These are phyloP conservation scores for Nymphalis polychloros DNA, from an alignment of 2,888 invertebrate genomes.

Conservation along the genomic window DNA sequence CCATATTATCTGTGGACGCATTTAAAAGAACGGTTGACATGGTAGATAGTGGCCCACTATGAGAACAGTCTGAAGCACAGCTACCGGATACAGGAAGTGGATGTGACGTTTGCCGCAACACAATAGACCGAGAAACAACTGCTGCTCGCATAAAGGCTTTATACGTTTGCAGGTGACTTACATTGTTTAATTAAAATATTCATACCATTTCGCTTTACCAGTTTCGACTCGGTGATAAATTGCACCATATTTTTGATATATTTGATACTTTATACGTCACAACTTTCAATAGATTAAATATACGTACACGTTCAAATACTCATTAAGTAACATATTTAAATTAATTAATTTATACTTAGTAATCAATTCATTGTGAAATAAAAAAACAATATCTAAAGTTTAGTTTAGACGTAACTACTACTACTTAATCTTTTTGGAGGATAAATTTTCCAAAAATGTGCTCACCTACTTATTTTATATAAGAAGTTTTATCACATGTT, in stretches of 20 bases:
- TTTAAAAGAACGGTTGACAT: constrained; percentile 30
- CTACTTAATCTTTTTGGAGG: too few relatives aligned
- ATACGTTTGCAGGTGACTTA: constrained; percentile 17
- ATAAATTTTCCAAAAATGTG: too few relatives aligned
- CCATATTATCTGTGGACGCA: not conserved
- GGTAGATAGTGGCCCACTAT: constrained; percentile 39
- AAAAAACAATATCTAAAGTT: too few relatives aligned
- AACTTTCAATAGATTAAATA: not conserved
- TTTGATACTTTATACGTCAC: not conserved
- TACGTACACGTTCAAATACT: too few relatives aligned
- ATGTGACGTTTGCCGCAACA: constrained; percentile 56
- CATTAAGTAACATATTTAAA: too few relatives aligned
- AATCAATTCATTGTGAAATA: too few relatives aligned
- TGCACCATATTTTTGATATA: not conserved
- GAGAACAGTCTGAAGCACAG: constrained; percentile 44
- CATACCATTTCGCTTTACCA: constrained; percentile 1
- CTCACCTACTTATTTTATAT: too few relatives aligned
- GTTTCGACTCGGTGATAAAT: not conserved
- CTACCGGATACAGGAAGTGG: constrained; percentile 59
- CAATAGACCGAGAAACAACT: constrained; percentile 45
- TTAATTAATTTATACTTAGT: too few relatives aligned
- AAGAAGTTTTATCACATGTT: too few relatives aligned
- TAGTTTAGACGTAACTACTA: too few relatives aligned
- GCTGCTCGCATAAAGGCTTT: constrained; percentile 26
- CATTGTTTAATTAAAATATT: constrained; percentile 28